A percentile compares a stretch with the other conserved stretches of the same genome.
Conservation (phyloP, 2,888 invertebrate genomes). For the Ophion slaviceki region DNA sequence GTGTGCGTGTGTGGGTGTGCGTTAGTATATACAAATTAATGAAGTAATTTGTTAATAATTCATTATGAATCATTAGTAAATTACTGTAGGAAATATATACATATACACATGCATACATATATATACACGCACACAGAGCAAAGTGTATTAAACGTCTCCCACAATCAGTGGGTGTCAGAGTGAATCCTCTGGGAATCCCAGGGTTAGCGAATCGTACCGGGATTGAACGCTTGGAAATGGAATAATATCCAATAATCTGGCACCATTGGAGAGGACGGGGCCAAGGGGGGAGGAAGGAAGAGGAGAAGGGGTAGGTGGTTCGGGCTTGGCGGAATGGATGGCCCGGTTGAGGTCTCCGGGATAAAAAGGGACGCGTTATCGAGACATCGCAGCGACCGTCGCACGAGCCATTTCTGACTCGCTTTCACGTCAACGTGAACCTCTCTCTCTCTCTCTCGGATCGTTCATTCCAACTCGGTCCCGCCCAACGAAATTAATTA, state of each 20-base stretch:
- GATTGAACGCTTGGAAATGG: constrained; percentile 83
- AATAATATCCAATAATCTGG: constrained; percentile 84
- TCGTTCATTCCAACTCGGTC: constrained; percentile 53
- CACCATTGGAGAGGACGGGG: constrained; percentile 64
- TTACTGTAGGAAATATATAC: no score
- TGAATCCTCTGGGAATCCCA: constrained; percentile 62
- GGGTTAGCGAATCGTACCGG: constrained; percentile 81
- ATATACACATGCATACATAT: background rate
- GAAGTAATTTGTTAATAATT: no score
- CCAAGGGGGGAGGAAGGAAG: constrained; percentile 62
- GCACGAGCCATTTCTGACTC: constrained; percentile 75
- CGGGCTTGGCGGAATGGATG: constrained; percentile 3
- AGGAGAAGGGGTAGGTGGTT: constrained; percentile 55
- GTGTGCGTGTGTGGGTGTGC: no score
- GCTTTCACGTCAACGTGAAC: constrained; percentile 59
- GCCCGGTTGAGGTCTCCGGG: constrained; percentile 65
- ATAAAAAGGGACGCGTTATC: constrained; percentile 82
- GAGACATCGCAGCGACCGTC: constrained; percentile 78
- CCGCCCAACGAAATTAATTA: constrained; percentile 81
- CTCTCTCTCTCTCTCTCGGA: constrained; percentile 55
- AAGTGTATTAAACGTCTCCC: constrained; percentile 64
- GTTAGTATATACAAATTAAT: no score
- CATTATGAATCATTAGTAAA: no score
- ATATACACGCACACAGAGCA: constrained; percentile 9
- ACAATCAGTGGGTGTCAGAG: constrained; percentile 77